These are phyloP conservation scores for Physocephala rufipes DNA, from an alignment of 2,888 invertebrate species.

Conservation along the genomic window DNA sequence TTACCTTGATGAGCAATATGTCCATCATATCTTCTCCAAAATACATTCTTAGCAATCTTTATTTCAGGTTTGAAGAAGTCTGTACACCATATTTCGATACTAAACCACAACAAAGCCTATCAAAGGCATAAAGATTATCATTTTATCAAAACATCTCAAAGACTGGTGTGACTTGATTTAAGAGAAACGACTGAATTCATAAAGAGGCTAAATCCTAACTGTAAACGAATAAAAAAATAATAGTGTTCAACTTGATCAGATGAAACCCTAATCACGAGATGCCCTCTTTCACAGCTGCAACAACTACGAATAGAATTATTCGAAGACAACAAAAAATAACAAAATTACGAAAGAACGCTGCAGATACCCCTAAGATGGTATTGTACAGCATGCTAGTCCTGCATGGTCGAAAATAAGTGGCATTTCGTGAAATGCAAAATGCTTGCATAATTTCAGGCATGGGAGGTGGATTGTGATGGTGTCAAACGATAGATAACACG, in stretches of 20 bases:
- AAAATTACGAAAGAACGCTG: neutral
- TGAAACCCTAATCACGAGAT: neutral
- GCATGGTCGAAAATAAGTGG: no score
- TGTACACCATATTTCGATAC: slow-evolving; percentile 1
- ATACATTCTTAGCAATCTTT: neutral
- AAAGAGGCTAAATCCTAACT: no score
- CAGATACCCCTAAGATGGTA: no score
- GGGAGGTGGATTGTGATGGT: slow-evolving; percentile 18
- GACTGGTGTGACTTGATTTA: slow-evolving; percentile 8
- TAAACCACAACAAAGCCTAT: slow-evolving; percentile 21
- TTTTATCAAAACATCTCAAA: neutral
- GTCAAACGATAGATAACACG: no score
- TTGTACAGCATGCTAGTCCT: no score
- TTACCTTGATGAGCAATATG: neutral
- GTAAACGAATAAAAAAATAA: slow-evolving; percentile 1
- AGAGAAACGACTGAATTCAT: no score
- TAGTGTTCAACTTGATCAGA: neutral
- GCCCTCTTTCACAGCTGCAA: slow-evolving; percentile 7
- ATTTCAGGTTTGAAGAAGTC: neutral
- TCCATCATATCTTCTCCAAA: neutral
- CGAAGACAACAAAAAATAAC: neutral
- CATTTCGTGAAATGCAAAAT: no score
- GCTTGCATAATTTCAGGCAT: slow-evolving; percentile 19
- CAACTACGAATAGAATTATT: slow-evolving; percentile 1
- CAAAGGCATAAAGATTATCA: slow-evolving; percentile 14